Conservation (phyloP, 2,797 vertebrate genomes). For the Mus caroli region DNA sequence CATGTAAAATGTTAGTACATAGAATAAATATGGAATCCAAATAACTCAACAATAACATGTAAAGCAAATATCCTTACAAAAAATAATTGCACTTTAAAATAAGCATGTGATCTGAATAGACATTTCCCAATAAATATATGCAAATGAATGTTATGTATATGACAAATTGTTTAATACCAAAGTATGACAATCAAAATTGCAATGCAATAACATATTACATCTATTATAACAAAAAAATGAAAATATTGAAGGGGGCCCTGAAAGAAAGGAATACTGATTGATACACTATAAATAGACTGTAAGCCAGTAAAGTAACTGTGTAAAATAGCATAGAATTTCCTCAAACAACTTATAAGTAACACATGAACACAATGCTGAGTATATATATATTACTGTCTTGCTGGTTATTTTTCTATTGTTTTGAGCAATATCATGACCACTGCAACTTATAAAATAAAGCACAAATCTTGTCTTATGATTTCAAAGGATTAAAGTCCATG, state of each 20-base stretch:
- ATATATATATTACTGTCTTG: neutral
- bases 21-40: neutral
- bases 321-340: neutral
- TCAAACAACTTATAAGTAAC: neutral
- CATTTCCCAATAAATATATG: neutral
- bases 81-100: neutral
- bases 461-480: neutral
- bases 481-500: neutral
- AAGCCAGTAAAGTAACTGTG: neutral
- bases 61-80: neutral
- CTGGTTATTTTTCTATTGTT: neutral
- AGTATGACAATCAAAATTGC: neutral
- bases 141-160: neutral
- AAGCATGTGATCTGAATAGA: neutral
- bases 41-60: neutral
- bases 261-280: neutral
- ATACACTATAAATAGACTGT: neutral
- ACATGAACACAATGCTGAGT: neutral
- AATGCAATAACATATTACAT: neutral
- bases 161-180: neutral
- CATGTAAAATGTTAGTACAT: neutral
- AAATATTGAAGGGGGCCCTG: neutral
- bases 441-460: neutral
- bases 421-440: neutral
- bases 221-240: neutral